Evolutionary conservation across 2,797 vertebrate genomes (phyloP), one percentile per base, ranked within the genome.

Genomic region (Phalloptychus januarius): DNA sequence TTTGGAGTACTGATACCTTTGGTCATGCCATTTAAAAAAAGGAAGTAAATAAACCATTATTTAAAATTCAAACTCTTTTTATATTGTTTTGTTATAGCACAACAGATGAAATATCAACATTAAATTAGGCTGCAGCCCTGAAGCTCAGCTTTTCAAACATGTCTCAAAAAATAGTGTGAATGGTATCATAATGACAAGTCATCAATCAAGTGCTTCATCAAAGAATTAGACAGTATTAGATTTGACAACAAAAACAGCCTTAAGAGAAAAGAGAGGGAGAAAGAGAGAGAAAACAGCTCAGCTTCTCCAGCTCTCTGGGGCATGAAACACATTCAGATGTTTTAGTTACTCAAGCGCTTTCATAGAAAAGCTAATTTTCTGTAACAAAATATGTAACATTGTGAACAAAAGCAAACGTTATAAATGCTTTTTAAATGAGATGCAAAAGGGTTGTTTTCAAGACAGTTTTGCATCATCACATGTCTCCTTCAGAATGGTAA

Each of bases 231-330:
- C 23, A 4, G 54, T 42, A 74, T 74, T 69, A 44, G 45, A 85
- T 70, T 20, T 88, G 81, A 87, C 16, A 38, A 80, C 72, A 76
- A 63, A 81, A 76, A 83, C 83, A 88, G 63, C 67, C 31, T 38
- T 42, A 61, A 70, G 56, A 2, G 50, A 61, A 75, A 76, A 77
- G 71, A 72, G 16, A 33, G 20, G 40, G 10, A 15, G 70, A 72
- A 58, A 33, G 16, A 23, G 58, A 70, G 71, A 33, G 70, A 86
- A 15, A 36, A 10, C 4, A 36, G 7, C 7, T 40, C 79, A 82
- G 65, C n/a, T 33, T 75, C 77, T 77, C 80, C 67, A 48, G 58
- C 44, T 76, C 31, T 72, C 38, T 69, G 36, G 54, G 56, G 2
- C 45, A 33, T 6, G 13, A 20, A 69, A 52, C 52, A 42, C 18